Evolutionary conservation across 2,888 invertebrate species (phyloP), one percentile per base, ranked within the genome.

Genomic region (Eugnorisma glareosa): DNA sequence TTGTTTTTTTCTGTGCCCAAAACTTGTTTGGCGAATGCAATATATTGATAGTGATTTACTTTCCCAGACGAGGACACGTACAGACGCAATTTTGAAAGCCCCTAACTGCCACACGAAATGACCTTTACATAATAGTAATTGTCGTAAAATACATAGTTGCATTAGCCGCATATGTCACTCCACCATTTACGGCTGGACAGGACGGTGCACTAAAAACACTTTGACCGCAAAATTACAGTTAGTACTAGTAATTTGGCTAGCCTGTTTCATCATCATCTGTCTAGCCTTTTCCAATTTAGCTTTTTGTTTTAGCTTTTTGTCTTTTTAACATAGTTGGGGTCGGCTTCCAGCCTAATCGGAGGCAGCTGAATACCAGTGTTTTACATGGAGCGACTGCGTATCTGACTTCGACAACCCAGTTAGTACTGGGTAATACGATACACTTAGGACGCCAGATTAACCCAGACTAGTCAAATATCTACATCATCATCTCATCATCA

Each of bases 71-170:
- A n/a, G 24, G 18, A 67, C 37, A n/a, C 8, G n/a, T 18, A 15
- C 2, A 24, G 18, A 43, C 15, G 40, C 4, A 24, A 81, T 82
- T 67, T 59, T 4, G 63, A 6, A 68, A 73, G 51, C 37, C 51
- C 40, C n/a, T 57, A 67, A 79, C 67, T 67, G 51, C 31, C 37
- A 71, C 61, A 59, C 63, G 13, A 64, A 82, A 82, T 84, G 37
- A 40, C 67, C 37, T 57, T 43, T 67, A 67, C 51, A 54, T 83
- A 80, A 75, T 75, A 59, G 73, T 59, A 18, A 78, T 43, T 13
- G 51, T 45, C 21, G 35, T 83, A 73, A 83, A 83, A 83, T 31
- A 81, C 83, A 85, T 24, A 64, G 83, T 83, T 81, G 69, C 80
- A 70, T 57, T 67, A 79, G 61, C 48, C 57, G 37, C 83, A 69